Evolutionary conservation across 2,888 invertebrate species (phyloP), one percentile per base, ranked within the genome.

Genomic region (Drosophila subquinaria): DNA sequence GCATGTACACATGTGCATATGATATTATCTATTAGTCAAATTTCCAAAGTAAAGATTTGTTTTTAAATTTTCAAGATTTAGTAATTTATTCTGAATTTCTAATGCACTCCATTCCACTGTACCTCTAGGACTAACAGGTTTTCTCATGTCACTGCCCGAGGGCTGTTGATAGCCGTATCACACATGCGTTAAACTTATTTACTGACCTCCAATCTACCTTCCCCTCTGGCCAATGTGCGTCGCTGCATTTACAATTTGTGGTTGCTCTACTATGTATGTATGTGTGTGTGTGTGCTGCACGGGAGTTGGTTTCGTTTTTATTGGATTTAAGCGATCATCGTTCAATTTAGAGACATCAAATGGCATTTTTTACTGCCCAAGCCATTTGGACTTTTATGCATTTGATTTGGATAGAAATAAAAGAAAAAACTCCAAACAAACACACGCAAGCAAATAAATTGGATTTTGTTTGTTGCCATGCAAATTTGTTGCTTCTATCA

Each of bases 311-410:
- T 64, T 62, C 42, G 51, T 48, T 65, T 68, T 71, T 62, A 79
- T 76, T 69, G 64, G 71, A 68, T 80, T 77, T 48, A 66, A 80
- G 69, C 75, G 80, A 67, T 78, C 66, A 80, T 68, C 75, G 69
- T 69, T 63, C 63, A 70, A 72, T 80, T 80, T 78, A 80, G 70
- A 59, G 75, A 59, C 69, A 77, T 75, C 64, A 74, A 79, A 75
- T 77, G 55, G 48, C 52, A 69, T 67, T 74, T 79, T 79, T 79
- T 79, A 71, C 67, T 63, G 68, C 59, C 55, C 45, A 42, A 51
- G 51, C 65, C 45, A 64, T 75, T 75, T 74, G 45, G 33, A 15
- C 30, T 74, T 76, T 77, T 72, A 66, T 79, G 69, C 50, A 60
- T 57, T 67, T 53, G 65, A 62, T 48, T 53, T 68, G 60, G 36